Evolutionary conservation across 2,888 invertebrate genomes (phyloP), one percentile per base, ranked within the genome.

Genomic region (Ectobius pallidus): DNA sequence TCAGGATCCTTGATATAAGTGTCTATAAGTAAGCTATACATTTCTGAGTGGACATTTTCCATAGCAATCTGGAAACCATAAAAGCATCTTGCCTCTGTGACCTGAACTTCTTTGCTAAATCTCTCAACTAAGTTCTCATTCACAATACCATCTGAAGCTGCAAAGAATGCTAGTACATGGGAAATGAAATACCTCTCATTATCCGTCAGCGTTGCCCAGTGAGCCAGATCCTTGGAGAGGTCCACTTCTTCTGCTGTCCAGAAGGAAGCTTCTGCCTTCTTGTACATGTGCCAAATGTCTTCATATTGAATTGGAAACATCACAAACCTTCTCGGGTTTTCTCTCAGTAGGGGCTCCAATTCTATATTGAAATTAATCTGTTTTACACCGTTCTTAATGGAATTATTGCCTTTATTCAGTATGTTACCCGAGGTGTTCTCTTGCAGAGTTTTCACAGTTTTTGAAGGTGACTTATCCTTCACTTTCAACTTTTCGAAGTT

Each of bases 241-340:
- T 97, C 96, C 2, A 99, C 99, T 87, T 99, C 99, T 82, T 99
- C 99, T 0, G 92, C 97, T 0, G 98, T 98, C 99, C 99, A 99
- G 83, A 99, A 99, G 0, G 98, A 99, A 16, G 99, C 99, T 81
- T 97, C 97, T 0, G 99, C 99, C 85, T 98, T 96, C 83, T 99
- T 99, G 86, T 99, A 99, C 94, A 97, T 97, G 76, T 91, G 86
- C 98, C 99, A 99, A 77, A 99, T 96, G 80, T 99, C 99, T 16
- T 92, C 93, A 83, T 97, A 98, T 82, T 97, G 89, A 76, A 99
- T 97, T 0, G 99, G 98, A 79, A 99, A 97, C 30, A 99, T 87
- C 3, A 98, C 98, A 83, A 98, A 98, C 71, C 98, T 88, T 49
- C 91, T 86, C 0, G 97, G 96, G 83, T 99, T 98, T 69, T 97